phyloP scores from a whole-genome alignment of 2,888 invertebrate genomes.

The Patella pellucida region DNA sequence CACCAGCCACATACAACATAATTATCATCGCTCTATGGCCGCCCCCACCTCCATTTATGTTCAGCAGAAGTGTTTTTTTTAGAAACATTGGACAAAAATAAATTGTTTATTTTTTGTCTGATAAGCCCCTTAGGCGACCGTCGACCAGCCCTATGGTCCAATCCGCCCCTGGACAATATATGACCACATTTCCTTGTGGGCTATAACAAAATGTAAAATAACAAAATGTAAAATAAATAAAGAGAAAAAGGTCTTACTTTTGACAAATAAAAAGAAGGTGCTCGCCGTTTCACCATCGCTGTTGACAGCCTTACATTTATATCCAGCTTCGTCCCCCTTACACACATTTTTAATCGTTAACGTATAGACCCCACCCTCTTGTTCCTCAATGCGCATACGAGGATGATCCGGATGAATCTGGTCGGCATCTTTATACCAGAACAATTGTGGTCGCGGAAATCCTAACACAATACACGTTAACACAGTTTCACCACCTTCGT shows the following conservation, averaged over 20 bases:
- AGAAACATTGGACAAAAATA: too few relatives aligned
- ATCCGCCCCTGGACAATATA: too few relatives aligned
- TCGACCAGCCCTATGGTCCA: too few relatives aligned
- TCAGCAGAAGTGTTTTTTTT: too few relatives aligned
- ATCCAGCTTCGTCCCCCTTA: constrained; percentile 59
- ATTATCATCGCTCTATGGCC: too few relatives aligned
- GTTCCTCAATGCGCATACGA: constrained; percentile 42
- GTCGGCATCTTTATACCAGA: constrained; percentile 56
- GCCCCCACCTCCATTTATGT: too few relatives aligned
- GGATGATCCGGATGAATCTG: constrained; percentile 43
- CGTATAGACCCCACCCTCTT: constrained; percentile 46
- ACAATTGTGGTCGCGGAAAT: constrained; percentile 52
- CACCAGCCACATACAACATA: too few relatives aligned
- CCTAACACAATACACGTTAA: constrained; percentile 54
- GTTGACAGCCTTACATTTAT: constrained; percentile 57
- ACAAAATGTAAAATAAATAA: too few relatives aligned
- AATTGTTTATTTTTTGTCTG: too few relatives aligned
- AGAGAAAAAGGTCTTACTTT: constrained; percentile 45
- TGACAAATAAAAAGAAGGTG: constrained; percentile 56
- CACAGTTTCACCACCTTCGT: constrained; percentile 50
- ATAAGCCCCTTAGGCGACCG: too few relatives aligned
- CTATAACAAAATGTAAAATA: neutral
- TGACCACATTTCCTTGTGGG: neutral
- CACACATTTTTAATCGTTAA: constrained; percentile 50
- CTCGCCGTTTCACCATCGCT: constrained; percentile 57